phyloP scores from a whole-genome alignment of 1,140 invertebrate genomes.

The Drosophila equinoxialis region DNA sequence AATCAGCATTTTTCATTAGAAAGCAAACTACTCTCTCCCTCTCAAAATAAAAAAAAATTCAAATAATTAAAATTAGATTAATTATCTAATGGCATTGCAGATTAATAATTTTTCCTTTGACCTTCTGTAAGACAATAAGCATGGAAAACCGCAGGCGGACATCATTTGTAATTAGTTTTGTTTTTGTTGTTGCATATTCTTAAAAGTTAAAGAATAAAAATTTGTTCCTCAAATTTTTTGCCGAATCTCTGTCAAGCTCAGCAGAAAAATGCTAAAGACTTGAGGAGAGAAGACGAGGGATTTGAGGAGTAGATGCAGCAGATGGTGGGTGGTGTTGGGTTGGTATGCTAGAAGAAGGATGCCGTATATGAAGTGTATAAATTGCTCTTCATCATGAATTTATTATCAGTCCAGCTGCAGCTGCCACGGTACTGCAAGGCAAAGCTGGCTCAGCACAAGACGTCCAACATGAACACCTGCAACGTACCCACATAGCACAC shows the following conservation, averaged over 20 bases:
- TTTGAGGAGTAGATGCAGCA: background rate
- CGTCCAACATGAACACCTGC: constrained; percentile 22
- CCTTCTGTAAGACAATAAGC: background rate
- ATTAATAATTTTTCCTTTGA: constrained; percentile 27
- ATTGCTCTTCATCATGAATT: constrained; percentile 81
- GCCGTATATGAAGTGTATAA: constrained; percentile 78
- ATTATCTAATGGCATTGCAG: constrained; percentile 71
- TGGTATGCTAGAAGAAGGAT: background rate
- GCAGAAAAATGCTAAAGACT: constrained; percentile 41
- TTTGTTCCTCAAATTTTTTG: constrained; percentile 15
- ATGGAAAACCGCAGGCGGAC: background rate
- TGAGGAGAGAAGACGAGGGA: background rate
- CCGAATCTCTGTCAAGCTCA: constrained; percentile 56
- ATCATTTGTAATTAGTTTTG: constrained; percentile 72
- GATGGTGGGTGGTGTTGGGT: background rate
- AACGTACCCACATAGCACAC: background rate
- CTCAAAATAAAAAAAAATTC: background rate
- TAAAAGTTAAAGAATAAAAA: constrained; percentile 32
- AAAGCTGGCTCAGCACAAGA: constrained; percentile 74
- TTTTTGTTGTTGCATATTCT: constrained; percentile 58
- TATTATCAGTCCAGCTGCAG: constrained; percentile 77
- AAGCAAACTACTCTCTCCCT: too few species aligned
- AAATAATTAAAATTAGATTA: constrained; percentile 69
- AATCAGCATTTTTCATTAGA: constrained; percentile 78
- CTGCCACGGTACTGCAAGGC: constrained; percentile 65